Evolutionary conservation across 2,113 vertebrate species (phyloP), one percentile per base, ranked within the genome.

Genomic region (Phocoena phocoena): DNA sequence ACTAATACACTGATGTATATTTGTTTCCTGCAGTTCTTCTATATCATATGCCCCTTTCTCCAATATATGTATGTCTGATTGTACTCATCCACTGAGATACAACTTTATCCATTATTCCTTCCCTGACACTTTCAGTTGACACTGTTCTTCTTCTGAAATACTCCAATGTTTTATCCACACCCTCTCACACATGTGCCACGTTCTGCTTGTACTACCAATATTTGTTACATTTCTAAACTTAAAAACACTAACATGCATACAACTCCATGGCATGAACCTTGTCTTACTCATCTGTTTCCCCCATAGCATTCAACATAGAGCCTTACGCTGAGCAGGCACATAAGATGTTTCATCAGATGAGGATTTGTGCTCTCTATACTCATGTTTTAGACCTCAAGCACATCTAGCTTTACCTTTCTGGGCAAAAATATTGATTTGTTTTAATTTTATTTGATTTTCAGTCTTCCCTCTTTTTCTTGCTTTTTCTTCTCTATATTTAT

Each of bases 201-300:
- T 65, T 94, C 68, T 80, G 23, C 26, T 92, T 80, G 14, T 7
- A 38, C 70, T 82, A 38, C 31, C 33, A 13, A 55, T 86, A 86
- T 80, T 96, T 84, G 36, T 85, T 55, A 67, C 62, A 82, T 81
- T 93, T 76, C 88, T 76, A 85, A 86, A 81, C 12, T 74, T 81
- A 88, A 88, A 60, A 63, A 81, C 71, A 62, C 23, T 84, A 84
- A 93, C 47, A 79, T 41, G 50, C 47, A 82, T 65, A 77, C 31
- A 60, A 11, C 26, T 44, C 26, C 0, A 2, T 44, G 80, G 63
- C 67, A 55, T 53, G 17, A 95, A 65, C 47, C 14, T 67, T 81
- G 12, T 62, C 31, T 86, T 77, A 55, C 5, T 77, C 20, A 86
- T 81, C 83, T 83, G 0, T 58, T 83, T 63, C 2, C 25, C 71